Evolutionary conservation across 2,888 invertebrate species (phyloP).

Genomic region (Apodemia zela): DNA sequence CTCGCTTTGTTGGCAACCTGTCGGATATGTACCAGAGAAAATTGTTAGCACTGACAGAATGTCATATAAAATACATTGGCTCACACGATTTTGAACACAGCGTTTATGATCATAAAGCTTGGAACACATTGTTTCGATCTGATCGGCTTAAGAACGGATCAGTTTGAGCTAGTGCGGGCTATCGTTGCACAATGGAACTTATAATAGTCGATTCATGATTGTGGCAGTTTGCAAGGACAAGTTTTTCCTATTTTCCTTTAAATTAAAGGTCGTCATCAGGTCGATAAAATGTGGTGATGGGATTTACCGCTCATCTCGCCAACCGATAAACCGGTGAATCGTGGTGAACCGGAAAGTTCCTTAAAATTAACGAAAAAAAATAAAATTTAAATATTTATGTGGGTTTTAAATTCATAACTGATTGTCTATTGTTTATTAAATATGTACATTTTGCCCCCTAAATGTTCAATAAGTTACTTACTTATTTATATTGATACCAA

Average conservation of each 20-base stretch:
- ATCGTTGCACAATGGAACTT: slow-evolving; percentile 71
- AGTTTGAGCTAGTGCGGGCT: slow-evolving; percentile 64
- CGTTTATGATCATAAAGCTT: slow-evolving; percentile 44
- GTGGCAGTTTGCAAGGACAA: slow-evolving; percentile 27
- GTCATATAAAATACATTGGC: slow-evolving; percentile 63
- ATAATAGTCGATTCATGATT: slow-evolving; percentile 66
- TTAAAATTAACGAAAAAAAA: no score
- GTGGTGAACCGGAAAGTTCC: no score
- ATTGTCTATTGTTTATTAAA: no score
- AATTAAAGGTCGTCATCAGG: no score
- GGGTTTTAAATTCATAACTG: no score
- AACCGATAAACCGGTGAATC: no score
- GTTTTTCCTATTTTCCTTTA: slow-evolving; percentile 12
- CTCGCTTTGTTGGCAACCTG: slow-evolving; percentile 48
- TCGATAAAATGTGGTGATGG: no score
- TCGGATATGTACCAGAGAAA: slow-evolving; percentile 36
- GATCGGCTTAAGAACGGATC: slow-evolving; percentile 64
- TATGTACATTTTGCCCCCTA: no score
- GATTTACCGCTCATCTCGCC: no score
- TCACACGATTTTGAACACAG: slow-evolving; percentile 35
- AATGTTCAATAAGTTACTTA: no score
- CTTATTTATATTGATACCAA: background rate
- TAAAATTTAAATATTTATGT: background rate
- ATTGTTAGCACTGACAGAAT: slow-evolving; percentile 52
- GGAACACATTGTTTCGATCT: slow-evolving; percentile 43